phyloP scores from a whole-genome alignment of 2,888 invertebrate genomes.

The Aleiodes alternator region DNA sequence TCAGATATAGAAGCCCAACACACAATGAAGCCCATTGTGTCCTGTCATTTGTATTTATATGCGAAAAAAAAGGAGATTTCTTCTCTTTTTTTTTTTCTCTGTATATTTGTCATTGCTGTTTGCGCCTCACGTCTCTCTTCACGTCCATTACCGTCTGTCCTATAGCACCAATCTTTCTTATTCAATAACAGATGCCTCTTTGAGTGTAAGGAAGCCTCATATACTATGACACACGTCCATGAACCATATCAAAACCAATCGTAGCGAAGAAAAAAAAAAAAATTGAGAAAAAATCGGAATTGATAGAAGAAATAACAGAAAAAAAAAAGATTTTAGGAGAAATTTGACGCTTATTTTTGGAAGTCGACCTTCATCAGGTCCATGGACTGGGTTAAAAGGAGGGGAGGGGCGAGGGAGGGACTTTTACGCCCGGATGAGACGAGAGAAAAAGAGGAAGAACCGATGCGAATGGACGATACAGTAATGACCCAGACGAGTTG shows the following conservation, averaged over 20 bases:
- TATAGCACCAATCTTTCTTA: background rate
- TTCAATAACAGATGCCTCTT: conserved; percentile 14
- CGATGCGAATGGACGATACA: conserved; percentile 54
- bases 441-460: conserved; percentile 42
- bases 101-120: conserved; percentile 54
- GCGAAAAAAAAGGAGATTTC: conserved; percentile 26
- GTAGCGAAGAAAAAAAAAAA: conserved; percentile 5
- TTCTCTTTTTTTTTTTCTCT: conserved; percentile 16
- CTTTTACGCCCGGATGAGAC: conserved; percentile 38
- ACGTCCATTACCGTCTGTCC: conserved; percentile 24
- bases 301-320: background rate
- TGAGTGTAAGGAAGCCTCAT: conserved; percentile 37
- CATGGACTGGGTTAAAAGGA: conserved; percentile 42
- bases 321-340: background rate
- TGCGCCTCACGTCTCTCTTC: conserved; percentile 30
- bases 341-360: conserved; percentile 19
- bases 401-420: background rate
- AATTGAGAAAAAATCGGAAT: background rate
- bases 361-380: conserved; percentile 33
- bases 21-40: conserved; percentile 64
- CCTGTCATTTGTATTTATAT: conserved; percentile 37
- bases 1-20: conserved; percentile 4
- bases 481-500: conserved; percentile 66
- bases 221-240: conserved; percentile 39
- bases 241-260: conserved; percentile 40